Percentiles rank a stretch among this genome's conserved stretches.
phyloP scores from a whole-genome alignment of 2,888 invertebrate species.

The Himalopsyche japonica region DNA sequence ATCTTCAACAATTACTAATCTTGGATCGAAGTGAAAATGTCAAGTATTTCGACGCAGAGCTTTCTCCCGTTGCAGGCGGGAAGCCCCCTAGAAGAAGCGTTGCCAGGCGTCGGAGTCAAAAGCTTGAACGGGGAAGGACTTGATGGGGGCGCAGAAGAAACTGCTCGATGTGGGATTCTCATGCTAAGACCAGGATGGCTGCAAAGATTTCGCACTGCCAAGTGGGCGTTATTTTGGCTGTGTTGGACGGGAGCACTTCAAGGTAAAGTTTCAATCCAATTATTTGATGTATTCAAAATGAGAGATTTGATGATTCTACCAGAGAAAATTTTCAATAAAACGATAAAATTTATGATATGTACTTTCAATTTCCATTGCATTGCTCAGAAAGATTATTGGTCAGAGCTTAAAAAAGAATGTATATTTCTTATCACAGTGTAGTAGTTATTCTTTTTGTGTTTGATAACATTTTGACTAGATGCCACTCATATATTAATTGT shows the following conservation, averaged over 20 bases:
- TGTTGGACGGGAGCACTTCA: constrained; percentile 81
- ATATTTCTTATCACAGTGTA: too few relatives aligned
- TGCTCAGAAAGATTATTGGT: too few relatives aligned
- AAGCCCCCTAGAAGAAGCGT: constrained; percentile 19
- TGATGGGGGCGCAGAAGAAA: constrained; percentile 43
- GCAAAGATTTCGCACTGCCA: constrained; percentile 72
- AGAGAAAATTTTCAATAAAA: too few relatives aligned
- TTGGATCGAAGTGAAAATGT: constrained; percentile 9
- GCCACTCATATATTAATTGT: too few relatives aligned
- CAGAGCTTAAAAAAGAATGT: too few relatives aligned
- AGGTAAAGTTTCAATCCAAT: constrained; percentile 54
- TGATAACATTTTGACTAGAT: too few relatives aligned
- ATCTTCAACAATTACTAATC: neutral
- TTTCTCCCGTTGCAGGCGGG: constrained; percentile 38
- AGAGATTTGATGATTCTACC: too few relatives aligned
- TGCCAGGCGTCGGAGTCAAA: constrained; percentile 20
- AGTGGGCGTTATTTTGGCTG: constrained; percentile 80
- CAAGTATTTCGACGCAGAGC: constrained; percentile 36
- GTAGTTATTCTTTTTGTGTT: too few relatives aligned
- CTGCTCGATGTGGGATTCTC: constrained; percentile 68
- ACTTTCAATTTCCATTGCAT: too few relatives aligned
- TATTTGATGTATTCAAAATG: too few relatives aligned
- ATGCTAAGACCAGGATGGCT: constrained; percentile 65
- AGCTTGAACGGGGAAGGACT: constrained; percentile 7
- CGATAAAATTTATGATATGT: too few relatives aligned